A percentile compares a stretch with the other conserved stretches of the same genome.
These are phyloP conservation scores for Pangasianodon gigas DNA, from an alignment of 2,113 vertebrate genomes.

Conservation along the genomic window DNA sequence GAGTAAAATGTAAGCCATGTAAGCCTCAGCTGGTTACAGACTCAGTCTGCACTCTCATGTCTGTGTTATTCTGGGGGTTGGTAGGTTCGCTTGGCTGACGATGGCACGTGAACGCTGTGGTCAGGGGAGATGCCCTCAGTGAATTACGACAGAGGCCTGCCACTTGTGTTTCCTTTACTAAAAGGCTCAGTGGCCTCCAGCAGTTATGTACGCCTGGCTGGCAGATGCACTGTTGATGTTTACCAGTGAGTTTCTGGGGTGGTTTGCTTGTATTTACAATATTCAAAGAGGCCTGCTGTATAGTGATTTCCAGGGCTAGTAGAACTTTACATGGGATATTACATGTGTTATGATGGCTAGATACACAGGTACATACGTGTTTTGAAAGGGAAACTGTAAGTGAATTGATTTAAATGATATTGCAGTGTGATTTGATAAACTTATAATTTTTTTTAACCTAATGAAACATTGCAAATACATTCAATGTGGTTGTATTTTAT, in stretches of 20 bases:
- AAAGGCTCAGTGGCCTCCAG: background rate
- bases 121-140: background rate
- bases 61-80: conserved; percentile 19
- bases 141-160: conserved; percentile 14
- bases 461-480: background rate
- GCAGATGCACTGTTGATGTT: background rate
- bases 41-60: conserved; percentile 22
- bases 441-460: background rate
- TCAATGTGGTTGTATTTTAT: background rate
- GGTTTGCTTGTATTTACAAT: background rate
- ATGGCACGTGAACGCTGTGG: conserved; percentile 21
- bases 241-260: background rate
- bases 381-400: background rate
- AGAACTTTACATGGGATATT: background rate
- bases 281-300: background rate
- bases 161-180: conserved; percentile 14
- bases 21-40: conserved; percentile 8
- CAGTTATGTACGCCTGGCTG: background rate
- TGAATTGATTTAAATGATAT: background rate
- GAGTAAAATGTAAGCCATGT: conserved; percentile 37
- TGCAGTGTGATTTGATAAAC: background rate
- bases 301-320: background rate
- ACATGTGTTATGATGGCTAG: background rate
- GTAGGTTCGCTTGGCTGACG: background rate
- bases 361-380: background rate